Conservation (phyloP, 2,888 invertebrate species). For the Cybosia mesomella region DNA sequence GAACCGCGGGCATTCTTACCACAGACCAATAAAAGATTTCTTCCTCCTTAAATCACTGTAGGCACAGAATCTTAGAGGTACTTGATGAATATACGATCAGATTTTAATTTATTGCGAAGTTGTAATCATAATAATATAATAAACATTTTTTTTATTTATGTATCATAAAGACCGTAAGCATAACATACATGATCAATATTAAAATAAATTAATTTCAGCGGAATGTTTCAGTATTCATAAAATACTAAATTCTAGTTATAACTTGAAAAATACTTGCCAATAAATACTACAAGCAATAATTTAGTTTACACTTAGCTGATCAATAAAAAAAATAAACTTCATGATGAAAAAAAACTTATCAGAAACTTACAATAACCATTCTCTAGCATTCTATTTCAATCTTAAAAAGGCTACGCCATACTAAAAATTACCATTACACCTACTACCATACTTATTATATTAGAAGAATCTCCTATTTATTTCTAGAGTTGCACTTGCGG, state of each 20-base stretch:
- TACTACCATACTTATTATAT: constrained; percentile 9
- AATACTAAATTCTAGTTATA: constrained; percentile 29
- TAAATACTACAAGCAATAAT: constrained; percentile 23
- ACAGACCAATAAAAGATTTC: constrained; percentile 19
- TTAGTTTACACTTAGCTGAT: constrained; percentile 21
- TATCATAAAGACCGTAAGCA: background rate
- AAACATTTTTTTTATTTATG: background rate
- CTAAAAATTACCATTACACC: constrained; percentile 12
- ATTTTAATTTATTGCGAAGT: background rate
- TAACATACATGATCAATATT: background rate
- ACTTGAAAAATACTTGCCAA: constrained; percentile 7
- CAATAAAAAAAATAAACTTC: background rate
- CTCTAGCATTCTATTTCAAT: constrained; percentile 31
- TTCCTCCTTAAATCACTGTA: background rate
- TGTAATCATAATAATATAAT: background rate
- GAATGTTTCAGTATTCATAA: constrained; percentile 68
- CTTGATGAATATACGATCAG: background rate
- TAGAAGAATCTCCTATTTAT: constrained; percentile 25
- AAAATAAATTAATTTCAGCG: constrained; percentile 43
- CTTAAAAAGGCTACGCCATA: constrained; percentile 12
- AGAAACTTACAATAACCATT: background rate
- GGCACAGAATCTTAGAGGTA: background rate
- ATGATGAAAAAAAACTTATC: background rate
- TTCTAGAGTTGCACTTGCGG: constrained; percentile 49
- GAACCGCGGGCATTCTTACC: constrained; percentile 33